Evolutionary conservation across 1,140 invertebrate species (phyloP).

Genomic region (Eumeta japonica): DNA sequence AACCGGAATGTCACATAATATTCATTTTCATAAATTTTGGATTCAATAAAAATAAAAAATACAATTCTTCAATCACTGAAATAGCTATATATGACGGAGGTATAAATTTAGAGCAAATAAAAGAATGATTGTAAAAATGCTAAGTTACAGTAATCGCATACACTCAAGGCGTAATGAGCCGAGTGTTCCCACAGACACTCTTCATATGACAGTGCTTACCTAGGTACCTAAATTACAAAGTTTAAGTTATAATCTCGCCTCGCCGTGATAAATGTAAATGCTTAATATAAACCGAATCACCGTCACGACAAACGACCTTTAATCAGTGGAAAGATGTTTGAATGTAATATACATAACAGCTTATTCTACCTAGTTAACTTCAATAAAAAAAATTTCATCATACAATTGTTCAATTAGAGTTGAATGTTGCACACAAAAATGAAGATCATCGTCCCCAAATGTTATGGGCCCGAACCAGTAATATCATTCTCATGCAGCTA

Average conservation of each 20-base stretch:
- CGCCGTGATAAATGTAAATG: constrained; percentile 49
- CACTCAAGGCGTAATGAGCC: too few relatives aligned
- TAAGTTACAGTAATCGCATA: constrained; percentile 57
- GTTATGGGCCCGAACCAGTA: too few relatives aligned
- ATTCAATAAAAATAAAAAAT: constrained; percentile 49
- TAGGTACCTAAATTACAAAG: constrained; percentile 48
- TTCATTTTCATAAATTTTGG: constrained; percentile 38
- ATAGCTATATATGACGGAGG: constrained; percentile 22
- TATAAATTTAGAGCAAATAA: too few relatives aligned
- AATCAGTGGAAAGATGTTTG: constrained; percentile 27
- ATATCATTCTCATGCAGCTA: too few relatives aligned
- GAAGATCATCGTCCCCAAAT: too few relatives aligned
- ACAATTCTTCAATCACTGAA: constrained; percentile 39
- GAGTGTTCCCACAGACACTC: constrained; percentile 38
- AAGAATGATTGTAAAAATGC: constrained; percentile 57
- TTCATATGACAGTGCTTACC: constrained; percentile 38
- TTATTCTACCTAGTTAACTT: constrained; percentile 54
- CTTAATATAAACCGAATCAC: constrained; percentile 20
- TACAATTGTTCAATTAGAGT: constrained; percentile 32
- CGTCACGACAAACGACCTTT: constrained; percentile 30
- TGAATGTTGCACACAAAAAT: constrained; percentile 25
- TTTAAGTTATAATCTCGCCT: constrained; percentile 34
- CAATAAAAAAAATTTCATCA: constrained; percentile 48
- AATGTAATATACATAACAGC: constrained; percentile 53
- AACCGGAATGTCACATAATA: constrained; percentile 61